These are phyloP conservation scores for Myotis brandtii DNA, from an alignment of 2,113 vertebrate species.

Conservation along the genomic window DNA sequence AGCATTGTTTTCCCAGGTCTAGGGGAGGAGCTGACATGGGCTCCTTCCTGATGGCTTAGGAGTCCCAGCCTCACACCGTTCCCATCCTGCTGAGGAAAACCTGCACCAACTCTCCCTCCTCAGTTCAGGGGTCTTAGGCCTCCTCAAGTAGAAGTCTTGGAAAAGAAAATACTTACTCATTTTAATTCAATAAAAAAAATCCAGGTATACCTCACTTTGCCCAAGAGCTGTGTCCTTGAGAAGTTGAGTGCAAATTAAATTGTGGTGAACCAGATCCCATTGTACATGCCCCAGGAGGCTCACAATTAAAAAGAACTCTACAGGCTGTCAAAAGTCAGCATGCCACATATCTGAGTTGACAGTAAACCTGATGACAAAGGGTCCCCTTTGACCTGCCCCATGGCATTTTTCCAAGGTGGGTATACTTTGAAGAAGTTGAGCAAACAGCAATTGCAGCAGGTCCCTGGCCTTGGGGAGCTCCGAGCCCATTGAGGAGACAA, in stretches of 20 bases:
- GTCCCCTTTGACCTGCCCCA: background rate
- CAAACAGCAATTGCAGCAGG: background rate
- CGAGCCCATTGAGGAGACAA: background rate
- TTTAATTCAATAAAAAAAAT: slow-evolving; percentile 11
- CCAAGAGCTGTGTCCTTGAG: slow-evolving; percentile 46
- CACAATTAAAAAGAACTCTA: background rate
- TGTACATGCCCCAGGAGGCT: background rate
- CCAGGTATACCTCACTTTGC: slow-evolving; percentile 1
- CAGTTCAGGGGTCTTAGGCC: background rate
- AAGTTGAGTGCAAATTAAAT: background rate
- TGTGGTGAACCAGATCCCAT: background rate
- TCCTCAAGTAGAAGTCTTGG: background rate
- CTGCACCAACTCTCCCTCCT: background rate
- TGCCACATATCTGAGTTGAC: background rate
- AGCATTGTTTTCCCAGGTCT: background rate
- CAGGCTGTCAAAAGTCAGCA: background rate
- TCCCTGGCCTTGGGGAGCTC: background rate
- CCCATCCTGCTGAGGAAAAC: background rate
- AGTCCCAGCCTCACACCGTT: background rate
- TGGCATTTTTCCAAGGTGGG: background rate
- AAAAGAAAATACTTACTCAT: background rate
- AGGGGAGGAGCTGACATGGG: background rate
- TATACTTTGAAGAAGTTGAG: background rate
- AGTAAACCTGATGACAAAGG: background rate
- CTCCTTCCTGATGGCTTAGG: background rate